A percentile compares a stretch with the other conserved stretches of the same genome.
Conservation (phyloP, 2,113 vertebrate species). For the Cynocephalus volans region DNA sequence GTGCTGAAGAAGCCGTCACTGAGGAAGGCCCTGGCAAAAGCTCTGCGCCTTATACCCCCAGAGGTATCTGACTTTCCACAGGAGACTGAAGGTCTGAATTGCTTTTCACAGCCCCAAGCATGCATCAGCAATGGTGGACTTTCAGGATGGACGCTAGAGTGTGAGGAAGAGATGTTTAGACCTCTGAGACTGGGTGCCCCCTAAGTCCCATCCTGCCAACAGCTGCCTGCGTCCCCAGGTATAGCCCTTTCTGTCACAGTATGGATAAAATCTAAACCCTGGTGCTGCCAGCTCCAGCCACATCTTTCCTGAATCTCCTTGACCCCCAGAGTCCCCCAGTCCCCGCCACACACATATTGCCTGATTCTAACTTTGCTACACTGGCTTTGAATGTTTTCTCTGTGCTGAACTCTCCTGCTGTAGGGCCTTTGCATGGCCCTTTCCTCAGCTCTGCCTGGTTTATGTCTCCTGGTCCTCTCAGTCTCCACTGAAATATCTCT, state of each 20-base stretch:
- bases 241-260: too few species aligned
- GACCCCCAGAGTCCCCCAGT: background rate
- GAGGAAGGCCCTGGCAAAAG: background rate
- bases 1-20: rapidly evolving
- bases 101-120: background rate
- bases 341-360: background rate
- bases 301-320: background rate
- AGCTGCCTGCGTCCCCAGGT: too few species aligned
- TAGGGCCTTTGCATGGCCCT: background rate
- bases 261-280: background rate
- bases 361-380: background rate
- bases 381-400: background rate
- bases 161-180: background rate
- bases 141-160: background rate
- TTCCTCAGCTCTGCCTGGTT: background rate
- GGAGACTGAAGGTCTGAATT: background rate
- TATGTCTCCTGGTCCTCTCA: background rate
- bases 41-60: rapidly evolving
- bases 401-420: background rate
- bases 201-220: background rate
- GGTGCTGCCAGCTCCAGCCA: background rate
- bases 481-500: background rate
- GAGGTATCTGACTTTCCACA: background rate
- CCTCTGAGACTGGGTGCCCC: background rate
- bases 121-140: background rate